Evolutionary conservation across 1,140 invertebrate genomes (phyloP).

Genomic region (Caenorhabditis inopinata): DNA sequence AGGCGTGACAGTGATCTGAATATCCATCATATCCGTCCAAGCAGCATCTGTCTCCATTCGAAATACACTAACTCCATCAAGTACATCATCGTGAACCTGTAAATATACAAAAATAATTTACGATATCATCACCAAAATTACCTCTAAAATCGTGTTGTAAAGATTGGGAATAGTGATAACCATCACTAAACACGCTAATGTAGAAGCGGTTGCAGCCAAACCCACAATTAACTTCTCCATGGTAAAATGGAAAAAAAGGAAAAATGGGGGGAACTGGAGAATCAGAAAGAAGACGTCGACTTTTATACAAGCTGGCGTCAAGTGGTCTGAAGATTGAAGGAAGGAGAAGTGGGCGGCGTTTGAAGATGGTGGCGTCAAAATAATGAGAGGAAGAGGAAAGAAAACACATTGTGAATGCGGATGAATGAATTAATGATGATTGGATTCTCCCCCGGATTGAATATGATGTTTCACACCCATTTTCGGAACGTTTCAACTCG

Average conservation of each 20-base stretch:
- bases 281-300: background rate
- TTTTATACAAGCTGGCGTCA: slow-evolving; percentile 26
- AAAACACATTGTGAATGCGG: background rate
- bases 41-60: slow-evolving; percentile 49
- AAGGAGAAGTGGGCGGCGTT: background rate
- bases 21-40: slow-evolving; percentile 53
- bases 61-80: slow-evolving; percentile 48
- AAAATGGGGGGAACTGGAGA: background rate
- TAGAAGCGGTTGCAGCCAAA: background rate
- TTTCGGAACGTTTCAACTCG: background rate
- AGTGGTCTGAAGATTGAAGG: background rate
- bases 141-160: slow-evolving; percentile 20
- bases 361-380: slow-evolving; percentile 17
- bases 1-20: slow-evolving; percentile 49
- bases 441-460: background rate
- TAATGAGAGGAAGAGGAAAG: background rate
- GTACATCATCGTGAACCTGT: slow-evolving; percentile 22
- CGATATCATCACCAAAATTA: background rate
- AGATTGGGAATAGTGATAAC: slow-evolving; percentile 13
- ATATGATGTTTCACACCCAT: background rate
- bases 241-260: background rate
- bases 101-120: background rate
- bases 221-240: slow-evolving; percentile 26
- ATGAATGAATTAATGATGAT: slow-evolving; percentile 26
- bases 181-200: slow-evolving; percentile 4